phyloP scores from a whole-genome alignment of 2,797 vertebrate genomes.

The Dryobates pubescens region DNA sequence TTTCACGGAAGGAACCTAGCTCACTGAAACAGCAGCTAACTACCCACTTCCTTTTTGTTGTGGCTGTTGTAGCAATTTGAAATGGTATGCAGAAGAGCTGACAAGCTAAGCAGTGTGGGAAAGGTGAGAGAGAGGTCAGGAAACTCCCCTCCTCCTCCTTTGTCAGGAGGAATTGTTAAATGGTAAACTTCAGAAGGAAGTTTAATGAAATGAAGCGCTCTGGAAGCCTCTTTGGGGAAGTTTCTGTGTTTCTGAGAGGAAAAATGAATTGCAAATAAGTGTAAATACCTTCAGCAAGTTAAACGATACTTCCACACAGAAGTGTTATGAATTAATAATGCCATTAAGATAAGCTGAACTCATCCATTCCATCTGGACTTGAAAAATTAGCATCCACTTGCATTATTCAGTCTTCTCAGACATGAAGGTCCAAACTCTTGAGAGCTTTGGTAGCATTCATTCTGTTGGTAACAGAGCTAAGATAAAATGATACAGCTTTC shows the following conservation, averaged over 20 bases:
- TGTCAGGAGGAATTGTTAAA: neutral
- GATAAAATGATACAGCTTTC: neutral
- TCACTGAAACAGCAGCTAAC: neutral
- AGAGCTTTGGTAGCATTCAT: neutral
- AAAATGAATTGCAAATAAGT: conserved; percentile 1
- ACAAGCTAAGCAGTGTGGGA: neutral
- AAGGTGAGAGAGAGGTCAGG: neutral
- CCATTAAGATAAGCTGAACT: neutral
- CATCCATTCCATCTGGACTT: neutral
- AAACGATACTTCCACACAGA: neutral
- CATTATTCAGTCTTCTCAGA: neutral
- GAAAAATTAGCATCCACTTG: neutral
- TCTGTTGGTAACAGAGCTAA: neutral
- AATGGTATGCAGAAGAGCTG: neutral
- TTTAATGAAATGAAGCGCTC: neutral
- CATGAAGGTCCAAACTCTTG: neutral
- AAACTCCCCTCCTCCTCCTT: neutral
- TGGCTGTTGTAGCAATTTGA: neutral
- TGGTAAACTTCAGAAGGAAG: neutral
- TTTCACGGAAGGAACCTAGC: neutral
- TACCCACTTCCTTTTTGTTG: neutral
- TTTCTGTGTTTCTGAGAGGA: neutral
- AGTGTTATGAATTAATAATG: neutral
- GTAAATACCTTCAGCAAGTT: neutral
- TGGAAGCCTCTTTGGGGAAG: neutral